Conservation (phyloP, 2,888 invertebrate genomes). For the Malthinus flaveolus region DNA sequence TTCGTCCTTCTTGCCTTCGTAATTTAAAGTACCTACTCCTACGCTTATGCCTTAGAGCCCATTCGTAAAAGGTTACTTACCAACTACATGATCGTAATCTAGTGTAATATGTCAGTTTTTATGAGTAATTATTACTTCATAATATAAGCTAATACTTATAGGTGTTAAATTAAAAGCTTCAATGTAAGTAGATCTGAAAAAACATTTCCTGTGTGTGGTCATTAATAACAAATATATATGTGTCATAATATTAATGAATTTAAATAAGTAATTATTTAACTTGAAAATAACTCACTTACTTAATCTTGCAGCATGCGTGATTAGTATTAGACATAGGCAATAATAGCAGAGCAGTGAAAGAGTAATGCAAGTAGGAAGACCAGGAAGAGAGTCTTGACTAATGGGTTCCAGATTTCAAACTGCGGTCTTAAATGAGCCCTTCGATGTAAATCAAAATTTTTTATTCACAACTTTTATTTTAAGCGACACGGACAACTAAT, state of each 20-base stretch:
- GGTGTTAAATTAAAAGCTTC: slow-evolving; percentile 3
- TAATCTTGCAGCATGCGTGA: too few species aligned
- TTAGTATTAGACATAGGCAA: too few species aligned
- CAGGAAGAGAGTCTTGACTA: too few species aligned
- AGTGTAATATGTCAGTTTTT: slow-evolving; percentile 16
- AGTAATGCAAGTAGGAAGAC: too few species aligned
- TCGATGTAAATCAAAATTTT: too few species aligned
- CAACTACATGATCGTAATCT: slow-evolving; percentile 7
- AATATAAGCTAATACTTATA: neutral
- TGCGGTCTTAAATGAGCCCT: too few species aligned
- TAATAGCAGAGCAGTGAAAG: too few species aligned
- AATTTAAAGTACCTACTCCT: slow-evolving; percentile 12
- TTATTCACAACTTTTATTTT: too few species aligned
- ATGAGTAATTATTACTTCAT: slow-evolving; percentile 15
- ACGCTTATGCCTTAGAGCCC: slow-evolving; percentile 12
- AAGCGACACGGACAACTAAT: too few species aligned
- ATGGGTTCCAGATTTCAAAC: too few species aligned
- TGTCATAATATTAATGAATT: neutral
- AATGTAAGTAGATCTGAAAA: neutral
- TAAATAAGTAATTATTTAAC: too few species aligned
- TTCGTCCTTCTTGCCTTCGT: slow-evolving; percentile 15
- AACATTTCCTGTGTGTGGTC: slow-evolving; percentile 1
- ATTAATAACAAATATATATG: neutral
- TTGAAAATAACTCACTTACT: too few species aligned
- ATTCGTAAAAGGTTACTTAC: slow-evolving; percentile 17